phyloP scores from a whole-genome alignment of 2,113 vertebrate genomes.

The Varanus salvator region DNA sequence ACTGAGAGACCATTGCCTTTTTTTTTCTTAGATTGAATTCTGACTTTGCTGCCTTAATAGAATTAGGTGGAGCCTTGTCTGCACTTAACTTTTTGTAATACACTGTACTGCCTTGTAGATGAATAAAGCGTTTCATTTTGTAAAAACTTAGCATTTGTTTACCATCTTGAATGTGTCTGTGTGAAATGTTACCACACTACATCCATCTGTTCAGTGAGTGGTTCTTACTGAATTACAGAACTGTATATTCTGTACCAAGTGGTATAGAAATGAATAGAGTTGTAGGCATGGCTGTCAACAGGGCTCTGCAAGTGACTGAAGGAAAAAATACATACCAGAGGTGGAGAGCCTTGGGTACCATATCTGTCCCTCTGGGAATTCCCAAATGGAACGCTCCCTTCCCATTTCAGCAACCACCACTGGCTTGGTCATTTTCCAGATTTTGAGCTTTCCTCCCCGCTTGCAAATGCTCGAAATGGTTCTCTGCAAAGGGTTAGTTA shows the following conservation, averaged over 20 bases:
- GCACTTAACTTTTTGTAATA: slow-evolving; percentile 88
- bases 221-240: slow-evolving; percentile 34
- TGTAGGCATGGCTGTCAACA: not conserved
- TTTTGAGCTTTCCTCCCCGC: too few species aligned
- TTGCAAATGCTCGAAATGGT: too few species aligned
- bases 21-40: slow-evolving; percentile 64
- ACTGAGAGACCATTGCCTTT: slow-evolving; percentile 65
- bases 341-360: too few species aligned
- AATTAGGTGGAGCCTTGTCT: slow-evolving; percentile 78
- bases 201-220: slow-evolving; percentile 14
- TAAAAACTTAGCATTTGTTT: slow-evolving; percentile 62
- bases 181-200: slow-evolving; percentile 7
- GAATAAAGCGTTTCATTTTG: slow-evolving; percentile 94
- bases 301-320: not conserved
- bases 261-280: too few species aligned
- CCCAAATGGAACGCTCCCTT: too few species aligned
- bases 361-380: too few species aligned
- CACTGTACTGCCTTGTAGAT: slow-evolving; percentile 92
- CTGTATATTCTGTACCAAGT: too few species aligned
- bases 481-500: too few species aligned
- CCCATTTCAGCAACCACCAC: too few species aligned
- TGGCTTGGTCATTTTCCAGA: too few species aligned
- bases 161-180: slow-evolving; percentile 53
- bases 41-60: slow-evolving; percentile 85
- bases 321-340: not conserved